A percentile compares a stretch with the other conserved stretches of the same genome.
Evolutionary conservation across 2,888 invertebrate genomes (phyloP).

Genomic region (Parasteatoda lunata): DNA sequence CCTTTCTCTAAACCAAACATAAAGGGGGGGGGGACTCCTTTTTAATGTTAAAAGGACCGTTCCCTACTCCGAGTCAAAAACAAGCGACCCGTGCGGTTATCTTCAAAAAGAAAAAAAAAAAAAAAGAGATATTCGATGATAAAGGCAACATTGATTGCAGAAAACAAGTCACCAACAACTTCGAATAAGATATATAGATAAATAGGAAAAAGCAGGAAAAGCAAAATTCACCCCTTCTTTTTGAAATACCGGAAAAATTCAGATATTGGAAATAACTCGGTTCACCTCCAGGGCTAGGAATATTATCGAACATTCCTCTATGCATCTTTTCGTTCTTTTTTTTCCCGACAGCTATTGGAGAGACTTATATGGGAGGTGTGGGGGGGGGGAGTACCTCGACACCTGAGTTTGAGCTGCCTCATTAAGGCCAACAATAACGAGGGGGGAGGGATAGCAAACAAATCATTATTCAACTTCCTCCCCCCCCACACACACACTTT

Average conservation of each 20-base stretch:
- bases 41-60: too few relatives aligned
- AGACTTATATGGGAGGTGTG: not conserved
- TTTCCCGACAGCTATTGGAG: constrained; percentile 28
- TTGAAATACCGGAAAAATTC: constrained; percentile 58
- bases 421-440: constrained; percentile 67
- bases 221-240: constrained; percentile 29
- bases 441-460: constrained; percentile 63
- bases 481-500: not conserved
- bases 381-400: constrained; percentile 35
- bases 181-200: constrained; percentile 39
- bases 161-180: constrained; percentile 20
- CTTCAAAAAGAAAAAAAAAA: not conserved
- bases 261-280: constrained; percentile 66
- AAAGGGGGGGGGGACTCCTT: too few relatives aligned
- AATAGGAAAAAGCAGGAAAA: not conserved
- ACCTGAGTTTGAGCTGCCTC: constrained; percentile 68
- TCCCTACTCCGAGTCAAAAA: constrained; percentile 3
- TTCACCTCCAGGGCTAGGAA: constrained; percentile 52
- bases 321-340: constrained; percentile 27
- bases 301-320: constrained; percentile 52
- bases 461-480: constrained; percentile 61
- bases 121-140: constrained; percentile 23
- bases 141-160: constrained; percentile 58
- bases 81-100: constrained; percentile 52
- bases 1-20: too few relatives aligned